A percentile compares a stretch with the other conserved stretches of the same genome.
Conservation (phyloP, 1,140 invertebrate species). For the Drosophila subpulchrella region DNA sequence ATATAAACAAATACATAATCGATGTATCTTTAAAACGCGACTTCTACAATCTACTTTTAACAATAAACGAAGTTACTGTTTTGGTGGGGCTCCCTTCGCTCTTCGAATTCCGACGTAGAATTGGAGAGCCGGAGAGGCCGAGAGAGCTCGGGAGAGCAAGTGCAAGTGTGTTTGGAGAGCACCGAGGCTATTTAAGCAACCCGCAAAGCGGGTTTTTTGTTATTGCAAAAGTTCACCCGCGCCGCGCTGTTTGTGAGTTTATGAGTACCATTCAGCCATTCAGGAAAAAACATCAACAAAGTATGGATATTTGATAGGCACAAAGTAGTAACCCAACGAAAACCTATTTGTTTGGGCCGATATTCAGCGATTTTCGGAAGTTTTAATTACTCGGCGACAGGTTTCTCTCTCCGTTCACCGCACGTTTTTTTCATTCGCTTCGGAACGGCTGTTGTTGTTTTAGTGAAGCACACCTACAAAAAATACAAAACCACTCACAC, state of each 20-base stretch:
- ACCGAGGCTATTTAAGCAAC: slow-evolving; percentile 3
- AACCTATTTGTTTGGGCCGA: slow-evolving; percentile 26
- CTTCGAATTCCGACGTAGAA: slow-evolving; percentile 1
- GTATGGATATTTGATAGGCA: slow-evolving; percentile 28
- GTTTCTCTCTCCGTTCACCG: slow-evolving; percentile 19
- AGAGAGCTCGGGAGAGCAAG: not conserved
- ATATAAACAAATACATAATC: not conserved
- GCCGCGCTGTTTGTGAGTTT: slow-evolving; percentile 1
- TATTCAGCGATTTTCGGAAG: slow-evolving; percentile 20
- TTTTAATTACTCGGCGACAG: slow-evolving; percentile 20
- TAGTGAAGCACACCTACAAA: slow-evolving; percentile 47
- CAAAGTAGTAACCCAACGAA: slow-evolving; percentile 7
- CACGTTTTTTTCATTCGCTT: slow-evolving; percentile 37
- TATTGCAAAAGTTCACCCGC: slow-evolving; percentile 21
- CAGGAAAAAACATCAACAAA: slow-evolving; percentile 25
- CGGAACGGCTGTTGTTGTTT: slow-evolving; percentile 46
- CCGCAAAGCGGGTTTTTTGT: slow-evolving; percentile 8
- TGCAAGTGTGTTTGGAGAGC: slow-evolving; percentile 6
- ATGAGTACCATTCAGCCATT: not conserved
- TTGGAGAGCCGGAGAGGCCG: not conserved
- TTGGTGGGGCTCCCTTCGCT: not conserved
- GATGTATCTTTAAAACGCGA: not conserved
- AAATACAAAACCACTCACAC: slow-evolving; percentile 28
- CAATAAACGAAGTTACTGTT: not conserved
- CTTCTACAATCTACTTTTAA: not conserved